Conservation (phyloP, 2,797 vertebrate species). For the Chloroceryle amazona region DNA sequence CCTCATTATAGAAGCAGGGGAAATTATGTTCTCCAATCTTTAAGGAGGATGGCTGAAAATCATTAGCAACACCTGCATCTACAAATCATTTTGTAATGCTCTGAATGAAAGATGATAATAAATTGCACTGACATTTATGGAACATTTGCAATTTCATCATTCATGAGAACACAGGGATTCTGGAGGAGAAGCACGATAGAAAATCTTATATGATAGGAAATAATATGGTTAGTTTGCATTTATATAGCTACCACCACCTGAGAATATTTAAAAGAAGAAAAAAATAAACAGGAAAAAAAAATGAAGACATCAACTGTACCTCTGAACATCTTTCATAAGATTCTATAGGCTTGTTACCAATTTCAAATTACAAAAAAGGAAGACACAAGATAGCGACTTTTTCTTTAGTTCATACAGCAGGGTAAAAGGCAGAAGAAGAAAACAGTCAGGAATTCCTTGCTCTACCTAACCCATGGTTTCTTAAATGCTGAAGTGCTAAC, state of each 20-base stretch:
- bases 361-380: background rate
- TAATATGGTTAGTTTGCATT: constrained; percentile 64
- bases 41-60: constrained; percentile 47
- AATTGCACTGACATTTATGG: constrained; percentile 70
- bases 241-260: constrained; percentile 52
- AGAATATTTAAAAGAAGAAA: constrained; percentile 25
- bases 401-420: background rate
- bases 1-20: constrained; percentile 42
- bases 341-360: background rate
- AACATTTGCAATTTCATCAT: constrained; percentile 68
- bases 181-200: constrained; percentile 18
- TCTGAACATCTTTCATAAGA: constrained; percentile 5
- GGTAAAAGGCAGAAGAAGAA: background rate
- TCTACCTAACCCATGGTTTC: background rate
- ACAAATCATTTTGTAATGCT: constrained; percentile 69
- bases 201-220: constrained; percentile 57
- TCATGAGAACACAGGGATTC: constrained; percentile 54
- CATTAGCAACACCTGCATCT: constrained; percentile 70
- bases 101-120: constrained; percentile 68
- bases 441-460: background rate
- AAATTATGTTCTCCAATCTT: constrained; percentile 20
- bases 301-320: background rate
- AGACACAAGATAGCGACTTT: background rate
- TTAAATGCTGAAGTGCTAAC: background rate
- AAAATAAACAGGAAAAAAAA: background rate